These are phyloP conservation scores for Amblyjoppa proteus DNA, from an alignment of 2,888 invertebrate genomes.

Conservation along the genomic window DNA sequence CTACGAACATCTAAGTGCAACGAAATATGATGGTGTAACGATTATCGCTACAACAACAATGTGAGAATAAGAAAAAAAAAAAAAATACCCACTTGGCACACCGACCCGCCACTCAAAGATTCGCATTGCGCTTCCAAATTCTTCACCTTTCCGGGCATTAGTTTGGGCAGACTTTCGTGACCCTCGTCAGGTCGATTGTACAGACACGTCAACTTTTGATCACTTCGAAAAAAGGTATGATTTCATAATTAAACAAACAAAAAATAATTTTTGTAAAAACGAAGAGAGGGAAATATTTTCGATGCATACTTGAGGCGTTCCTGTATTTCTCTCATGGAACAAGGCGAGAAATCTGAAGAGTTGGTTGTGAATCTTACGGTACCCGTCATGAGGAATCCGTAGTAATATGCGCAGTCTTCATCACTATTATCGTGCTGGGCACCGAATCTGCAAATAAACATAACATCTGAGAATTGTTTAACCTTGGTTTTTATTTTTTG, in stretches of 20 bases:
- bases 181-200: not conserved
- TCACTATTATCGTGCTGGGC: not conserved
- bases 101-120: not conserved
- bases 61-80: not conserved
- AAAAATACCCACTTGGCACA: slow-evolving; percentile 6
- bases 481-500: not conserved
- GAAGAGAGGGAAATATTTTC: not conserved
- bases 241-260: not conserved
- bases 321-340: slow-evolving; percentile 25
- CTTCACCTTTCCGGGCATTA: slow-evolving; percentile 35
- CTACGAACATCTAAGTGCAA: not conserved
- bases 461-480: not conserved
- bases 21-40: not conserved
- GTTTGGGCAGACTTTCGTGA: not conserved
- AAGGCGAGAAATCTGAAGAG: slow-evolving; percentile 48
- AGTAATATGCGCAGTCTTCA: not conserved
- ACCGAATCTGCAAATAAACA: slow-evolving; percentile 35
- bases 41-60: not conserved
- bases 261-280: not conserved
- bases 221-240: slow-evolving; percentile 1
- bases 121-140: slow-evolving; percentile 10
- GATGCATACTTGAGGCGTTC: slow-evolving; percentile 9
- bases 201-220: slow-evolving; percentile 8
- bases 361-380: slow-evolving; percentile 18
- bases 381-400: slow-evolving; percentile 40